Conservation (phyloP, 1,140 invertebrate species). For the Vollenhovia emeryi region DNA sequence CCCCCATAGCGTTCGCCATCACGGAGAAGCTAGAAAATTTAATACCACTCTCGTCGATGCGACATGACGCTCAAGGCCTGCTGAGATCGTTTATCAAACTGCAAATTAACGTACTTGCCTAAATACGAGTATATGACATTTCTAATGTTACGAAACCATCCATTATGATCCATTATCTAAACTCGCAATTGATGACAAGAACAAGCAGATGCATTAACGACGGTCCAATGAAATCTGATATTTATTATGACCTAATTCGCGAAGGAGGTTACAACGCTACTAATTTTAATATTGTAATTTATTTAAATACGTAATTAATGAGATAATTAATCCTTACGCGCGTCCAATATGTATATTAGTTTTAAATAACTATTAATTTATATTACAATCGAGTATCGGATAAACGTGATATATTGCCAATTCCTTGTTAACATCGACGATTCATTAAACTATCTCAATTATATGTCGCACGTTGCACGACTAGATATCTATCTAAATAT, state of each 20-base stretch:
- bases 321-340: neutral
- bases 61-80: neutral
- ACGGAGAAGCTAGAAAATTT: constrained; percentile 45
- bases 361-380: neutral
- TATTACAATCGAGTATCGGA: neutral
- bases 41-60: constrained; percentile 15
- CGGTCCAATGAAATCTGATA: constrained; percentile 17
- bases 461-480: neutral
- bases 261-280: neutral
- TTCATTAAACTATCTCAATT: neutral
- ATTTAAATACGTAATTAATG: neutral
- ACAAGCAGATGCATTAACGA: neutral
- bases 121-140: constrained; percentile 62
- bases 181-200: neutral
- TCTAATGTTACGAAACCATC: constrained; percentile 59
- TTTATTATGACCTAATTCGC: neutral
- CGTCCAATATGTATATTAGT: neutral
- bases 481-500: neutral
- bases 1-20: neutral
- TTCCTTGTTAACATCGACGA: neutral
- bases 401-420: neutral
- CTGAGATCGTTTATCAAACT: constrained; percentile 60
- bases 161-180: constrained; percentile 63
- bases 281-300: neutral
- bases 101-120: constrained; percentile 55